phyloP scores from a whole-genome alignment of 2,888 invertebrate species.

The Pristionchus entomophagus region DNA sequence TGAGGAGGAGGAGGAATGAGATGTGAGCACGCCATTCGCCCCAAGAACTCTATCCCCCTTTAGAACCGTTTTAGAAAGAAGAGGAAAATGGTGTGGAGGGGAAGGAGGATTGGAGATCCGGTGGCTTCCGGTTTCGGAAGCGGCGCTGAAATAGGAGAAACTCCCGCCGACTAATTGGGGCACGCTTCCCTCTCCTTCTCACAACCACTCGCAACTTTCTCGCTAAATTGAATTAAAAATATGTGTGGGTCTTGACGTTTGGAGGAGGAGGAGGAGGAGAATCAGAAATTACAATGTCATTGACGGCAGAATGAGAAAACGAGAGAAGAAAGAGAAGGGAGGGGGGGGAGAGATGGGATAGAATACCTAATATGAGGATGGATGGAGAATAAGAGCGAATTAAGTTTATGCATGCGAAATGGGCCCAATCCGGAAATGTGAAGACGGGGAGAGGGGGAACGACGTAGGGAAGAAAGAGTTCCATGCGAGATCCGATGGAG shows the following conservation, averaged over 20 bases:
- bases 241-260: background rate
- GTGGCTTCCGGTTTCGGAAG: background rate
- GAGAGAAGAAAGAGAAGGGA: conserved; percentile 8
- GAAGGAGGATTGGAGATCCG: background rate
- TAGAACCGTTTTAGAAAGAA: background rate
- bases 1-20: background rate
- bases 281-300: conserved; percentile 3
- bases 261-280: conserved; percentile 1
- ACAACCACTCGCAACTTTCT: background rate
- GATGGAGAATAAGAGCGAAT: conserved; percentile 7
- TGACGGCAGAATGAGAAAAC: background rate
- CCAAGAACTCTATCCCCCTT: background rate
- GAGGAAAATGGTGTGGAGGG: background rate
- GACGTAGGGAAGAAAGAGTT: background rate
- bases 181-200: background rate
- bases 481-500: background rate
- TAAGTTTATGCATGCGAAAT: conserved; percentile 21
- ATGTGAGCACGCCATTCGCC: background rate
- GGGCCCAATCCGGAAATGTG: conserved; percentile 26
- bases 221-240: background rate
- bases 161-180: background rate
- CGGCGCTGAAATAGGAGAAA: background rate
- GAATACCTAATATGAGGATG: conserved; percentile 8
- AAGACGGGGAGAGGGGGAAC: background rate
- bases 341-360: background rate